phyloP scores from a whole-genome alignment of 2,797 vertebrate genomes.

The Hozukius guyotensis region DNA sequence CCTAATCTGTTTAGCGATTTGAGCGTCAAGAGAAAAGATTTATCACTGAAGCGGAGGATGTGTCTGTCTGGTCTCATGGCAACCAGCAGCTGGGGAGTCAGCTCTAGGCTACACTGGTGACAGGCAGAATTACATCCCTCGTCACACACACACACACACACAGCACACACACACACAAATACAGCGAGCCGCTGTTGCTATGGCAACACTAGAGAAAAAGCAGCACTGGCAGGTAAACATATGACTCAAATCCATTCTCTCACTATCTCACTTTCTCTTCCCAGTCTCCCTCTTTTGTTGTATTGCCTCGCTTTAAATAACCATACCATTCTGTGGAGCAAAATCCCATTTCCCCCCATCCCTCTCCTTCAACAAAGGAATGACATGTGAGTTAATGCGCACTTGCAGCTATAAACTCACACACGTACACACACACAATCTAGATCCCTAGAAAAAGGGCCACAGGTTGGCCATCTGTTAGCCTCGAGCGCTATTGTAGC shows the following conservation, averaged over 20 bases:
- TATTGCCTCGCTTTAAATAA: conserved; percentile 41
- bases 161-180: background rate
- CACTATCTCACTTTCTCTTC: conserved; percentile 34
- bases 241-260: conserved; percentile 44
- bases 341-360: conserved; percentile 27
- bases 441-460: conserved; percentile 25
- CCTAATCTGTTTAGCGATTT: conserved; percentile 19
- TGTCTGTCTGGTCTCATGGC: conserved; percentile 77
- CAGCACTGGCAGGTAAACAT: conserved; percentile 68
- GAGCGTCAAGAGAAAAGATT: conserved; percentile 37
- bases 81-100: conserved; percentile 70
- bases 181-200: conserved; percentile 58
- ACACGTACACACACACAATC: background rate
- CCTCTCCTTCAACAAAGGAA: conserved; percentile 31
- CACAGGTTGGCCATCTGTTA: conserved; percentile 66
- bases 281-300: conserved; percentile 27
- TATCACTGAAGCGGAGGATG: conserved; percentile 54
- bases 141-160: conserved; percentile 31
- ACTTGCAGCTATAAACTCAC: background rate
- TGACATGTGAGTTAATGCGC: conserved; percentile 9
- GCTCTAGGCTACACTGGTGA: conserved; percentile 65
- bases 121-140: conserved; percentile 71
- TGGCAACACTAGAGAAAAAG: conserved; percentile 60
- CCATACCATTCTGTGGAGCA: conserved; percentile 3
- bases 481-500: conserved; percentile 34